Percentiles rank a stretch among this genome's conserved stretches.
Evolutionary conservation across 2,113 vertebrate species (phyloP).

Genomic region (Alexandromys fortis): DNA sequence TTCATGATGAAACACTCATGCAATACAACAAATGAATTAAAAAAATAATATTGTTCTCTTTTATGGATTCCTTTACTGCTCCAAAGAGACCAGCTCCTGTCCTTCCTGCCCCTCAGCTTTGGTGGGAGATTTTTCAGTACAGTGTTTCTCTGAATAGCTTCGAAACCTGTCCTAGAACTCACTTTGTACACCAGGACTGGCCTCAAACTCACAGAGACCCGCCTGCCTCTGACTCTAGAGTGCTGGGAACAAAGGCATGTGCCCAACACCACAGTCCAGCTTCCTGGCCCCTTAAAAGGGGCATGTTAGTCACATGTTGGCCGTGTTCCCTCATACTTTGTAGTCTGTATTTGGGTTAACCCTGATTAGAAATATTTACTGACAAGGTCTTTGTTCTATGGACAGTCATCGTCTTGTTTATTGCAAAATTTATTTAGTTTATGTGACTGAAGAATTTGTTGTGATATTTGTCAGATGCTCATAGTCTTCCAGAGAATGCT

Average conservation of each 20-base stretch:
- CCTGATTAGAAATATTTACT: neutral
- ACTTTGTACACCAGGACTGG: neutral
- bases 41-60: neutral
- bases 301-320: neutral
- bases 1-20: neutral
- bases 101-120: neutral
- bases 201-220: neutral
- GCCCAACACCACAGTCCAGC: too few relatives aligned
- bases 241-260: neutral
- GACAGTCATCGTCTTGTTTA: neutral
- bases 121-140: neutral
- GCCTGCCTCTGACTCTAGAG: neutral
- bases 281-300: neutral
- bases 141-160: neutral
- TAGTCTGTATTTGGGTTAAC: neutral
- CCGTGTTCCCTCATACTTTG: neutral
- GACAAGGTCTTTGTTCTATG: neutral
- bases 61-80: neutral
- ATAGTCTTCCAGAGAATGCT: neutral
- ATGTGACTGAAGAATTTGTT: neutral
- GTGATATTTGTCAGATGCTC: neutral
- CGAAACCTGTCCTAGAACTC: neutral
- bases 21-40: neutral
- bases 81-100: neutral
- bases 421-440: neutral